A percentile compares a stretch with the other conserved stretches of the same genome.
These are phyloP conservation scores for Sebastes aleutianus DNA, from an alignment of 2,797 vertebrate species.

Conservation along the genomic window DNA sequence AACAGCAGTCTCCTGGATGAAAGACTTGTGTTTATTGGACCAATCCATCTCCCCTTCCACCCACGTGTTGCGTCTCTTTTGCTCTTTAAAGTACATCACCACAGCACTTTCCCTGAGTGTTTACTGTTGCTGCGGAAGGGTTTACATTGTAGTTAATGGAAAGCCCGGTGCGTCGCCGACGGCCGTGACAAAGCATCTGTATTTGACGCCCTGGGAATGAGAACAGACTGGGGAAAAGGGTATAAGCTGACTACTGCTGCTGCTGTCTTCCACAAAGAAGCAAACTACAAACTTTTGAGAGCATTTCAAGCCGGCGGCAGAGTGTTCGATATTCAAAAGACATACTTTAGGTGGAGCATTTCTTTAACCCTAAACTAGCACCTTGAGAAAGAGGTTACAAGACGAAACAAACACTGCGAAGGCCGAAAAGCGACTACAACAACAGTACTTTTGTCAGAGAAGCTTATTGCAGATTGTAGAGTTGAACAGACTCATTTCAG, in stretches of 20 bases:
- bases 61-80: too few species aligned
- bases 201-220: too few species aligned
- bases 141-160: too few species aligned
- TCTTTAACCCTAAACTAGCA: not conserved
- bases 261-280: not conserved
- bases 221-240: too few species aligned
- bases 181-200: too few species aligned
- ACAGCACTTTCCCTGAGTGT: too few species aligned
- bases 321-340: not conserved
- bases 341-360: not conserved
- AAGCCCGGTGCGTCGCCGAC: too few species aligned
- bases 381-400: not conserved
- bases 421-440: too few species aligned
- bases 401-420: not conserved
- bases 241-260: not conserved
- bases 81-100: too few species aligned
- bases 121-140: too few species aligned
- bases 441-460: not conserved
- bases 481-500: not conserved
- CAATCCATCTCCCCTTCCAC: accelerated
- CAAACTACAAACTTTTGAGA: not conserved
- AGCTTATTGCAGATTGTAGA: not conserved
- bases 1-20: too few species aligned
- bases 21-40: too few species aligned
- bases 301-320: accelerated